phyloP scores from a whole-genome alignment of 2,113 vertebrate genomes.

The Neodon shergylaensis region DNA sequence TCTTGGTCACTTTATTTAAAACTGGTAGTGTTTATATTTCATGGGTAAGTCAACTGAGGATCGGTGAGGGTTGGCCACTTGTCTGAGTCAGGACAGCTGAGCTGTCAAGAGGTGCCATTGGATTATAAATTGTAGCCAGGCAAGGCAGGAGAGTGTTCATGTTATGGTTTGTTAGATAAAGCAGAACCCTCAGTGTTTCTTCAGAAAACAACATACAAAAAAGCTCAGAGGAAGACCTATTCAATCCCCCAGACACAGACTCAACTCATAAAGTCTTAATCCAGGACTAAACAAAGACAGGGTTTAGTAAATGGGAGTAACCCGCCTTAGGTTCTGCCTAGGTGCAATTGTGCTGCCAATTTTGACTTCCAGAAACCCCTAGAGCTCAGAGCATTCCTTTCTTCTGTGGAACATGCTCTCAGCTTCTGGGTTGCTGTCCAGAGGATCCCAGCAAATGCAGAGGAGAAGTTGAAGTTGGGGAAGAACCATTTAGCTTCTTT shows the following conservation, averaged over 20 bases:
- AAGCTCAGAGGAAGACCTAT: background rate
- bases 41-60: background rate
- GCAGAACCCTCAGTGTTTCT: background rate
- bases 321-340: constrained; percentile 44
- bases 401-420: background rate
- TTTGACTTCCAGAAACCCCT: constrained; percentile 25
- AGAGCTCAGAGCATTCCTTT: constrained; percentile 12
- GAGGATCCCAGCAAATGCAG: background rate
- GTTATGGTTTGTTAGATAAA: background rate
- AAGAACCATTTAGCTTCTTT: background rate
- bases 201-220: background rate
- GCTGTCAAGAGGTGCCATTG: background rate
- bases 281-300: background rate
- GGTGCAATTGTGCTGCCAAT: constrained; percentile 1
- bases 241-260: background rate
- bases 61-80: background rate
- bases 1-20: background rate
- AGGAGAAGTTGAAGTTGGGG: background rate
- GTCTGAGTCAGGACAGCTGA: background rate
- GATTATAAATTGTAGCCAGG: background rate
- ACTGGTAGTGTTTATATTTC: constrained; percentile 3
- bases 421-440: background rate
- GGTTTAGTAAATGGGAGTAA: constrained; percentile 10
- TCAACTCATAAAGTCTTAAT: background rate
- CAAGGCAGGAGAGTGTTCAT: background rate